A percentile compares a stretch with the other conserved stretches of the same genome.
These are phyloP conservation scores for Phylloscopus collybita DNA, from an alignment of 2,797 vertebrate species.

Conservation along the genomic window DNA sequence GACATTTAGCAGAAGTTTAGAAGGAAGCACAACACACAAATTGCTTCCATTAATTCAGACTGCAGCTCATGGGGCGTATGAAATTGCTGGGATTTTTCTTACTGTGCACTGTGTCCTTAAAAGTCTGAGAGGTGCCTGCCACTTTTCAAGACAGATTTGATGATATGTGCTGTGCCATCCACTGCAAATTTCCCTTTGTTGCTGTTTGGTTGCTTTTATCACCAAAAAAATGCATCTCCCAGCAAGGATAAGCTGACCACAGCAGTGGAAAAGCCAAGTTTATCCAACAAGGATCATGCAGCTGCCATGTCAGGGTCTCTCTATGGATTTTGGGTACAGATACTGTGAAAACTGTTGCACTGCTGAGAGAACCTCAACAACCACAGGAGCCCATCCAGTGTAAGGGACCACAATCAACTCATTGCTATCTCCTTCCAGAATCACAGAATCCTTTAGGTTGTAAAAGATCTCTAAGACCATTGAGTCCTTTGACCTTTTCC, in stretches of 20 bases:
- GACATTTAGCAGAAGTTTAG: conserved; percentile 6
- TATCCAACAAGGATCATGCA: not conserved
- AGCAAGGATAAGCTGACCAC: not conserved
- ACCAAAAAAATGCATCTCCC: not conserved
- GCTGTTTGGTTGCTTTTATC: not conserved
- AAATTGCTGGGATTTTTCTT: conserved; percentile 35
- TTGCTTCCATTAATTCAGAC: conserved; percentile 15
- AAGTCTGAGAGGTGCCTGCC: not conserved
- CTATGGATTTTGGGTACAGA: not conserved
- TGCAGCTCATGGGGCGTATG: not conserved
- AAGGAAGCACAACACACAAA: not conserved
- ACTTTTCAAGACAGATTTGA: not conserved
- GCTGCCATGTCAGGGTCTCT: not conserved
- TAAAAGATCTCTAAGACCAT: not conserved
- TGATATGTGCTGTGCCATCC: not conserved
- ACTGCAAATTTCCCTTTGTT: not conserved
- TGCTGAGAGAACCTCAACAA: not conserved
- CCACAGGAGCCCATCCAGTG: not conserved
- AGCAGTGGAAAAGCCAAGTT: not conserved
- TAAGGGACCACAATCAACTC: not conserved
- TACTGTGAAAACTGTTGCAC: not conserved
- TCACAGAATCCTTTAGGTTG: not conserved
- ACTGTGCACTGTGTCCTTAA: not conserved
- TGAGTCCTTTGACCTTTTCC: not conserved
- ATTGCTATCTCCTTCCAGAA: not conserved